Evolutionary conservation across 2,888 invertebrate genomes (phyloP), one percentile per base, ranked within the genome.

Genomic region (Thera britannica): DNA sequence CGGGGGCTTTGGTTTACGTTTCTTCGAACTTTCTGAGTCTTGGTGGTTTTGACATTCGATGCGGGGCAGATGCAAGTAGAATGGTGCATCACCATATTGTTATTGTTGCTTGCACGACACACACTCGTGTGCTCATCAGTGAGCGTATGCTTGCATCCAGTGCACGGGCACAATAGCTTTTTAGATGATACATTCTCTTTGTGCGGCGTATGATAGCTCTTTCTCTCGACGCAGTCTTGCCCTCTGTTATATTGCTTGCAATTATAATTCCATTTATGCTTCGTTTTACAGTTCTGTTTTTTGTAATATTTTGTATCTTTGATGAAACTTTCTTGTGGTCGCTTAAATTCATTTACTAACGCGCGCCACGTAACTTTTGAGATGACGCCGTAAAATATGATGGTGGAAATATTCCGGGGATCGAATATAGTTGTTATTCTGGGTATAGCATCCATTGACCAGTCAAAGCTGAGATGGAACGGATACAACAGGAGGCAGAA

Each of bases 401-500:
- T 82, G 3, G 97, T 96, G 72, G 96, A 94, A 65, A 97, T 85
- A 88, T 98, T 98, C 74, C 99, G 95, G 4, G 95, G 93, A 88
- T 99, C 99, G 79, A 95, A 93, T 23, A 97, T 78, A 41, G 96
- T 95, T 58, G 96, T 96, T 77, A 99, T 96, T 71, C 97, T 95
- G 7, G 98, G 98, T 80, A 99, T 96, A 1, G 99, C 97, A 79
- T 98, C 98, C 99, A 99, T 99, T 38, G 99, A 98, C 99, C 99
- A 99, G 91, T 99, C 99, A 92, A 99, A 99, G 88, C 98, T 98
- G 65, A 99, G 94, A 77, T 96, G 96, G 78, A 95, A 95, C 5
- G 99, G 99, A 87, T 96, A 98, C 52, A 99, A 87, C 70, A 99
- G 94, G 81, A 99, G 95, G 88, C 96, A 96, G 81, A 98, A 96